phyloP scores from a whole-genome alignment of 2,113 vertebrate genomes.

The Thomomys bottae region DNA sequence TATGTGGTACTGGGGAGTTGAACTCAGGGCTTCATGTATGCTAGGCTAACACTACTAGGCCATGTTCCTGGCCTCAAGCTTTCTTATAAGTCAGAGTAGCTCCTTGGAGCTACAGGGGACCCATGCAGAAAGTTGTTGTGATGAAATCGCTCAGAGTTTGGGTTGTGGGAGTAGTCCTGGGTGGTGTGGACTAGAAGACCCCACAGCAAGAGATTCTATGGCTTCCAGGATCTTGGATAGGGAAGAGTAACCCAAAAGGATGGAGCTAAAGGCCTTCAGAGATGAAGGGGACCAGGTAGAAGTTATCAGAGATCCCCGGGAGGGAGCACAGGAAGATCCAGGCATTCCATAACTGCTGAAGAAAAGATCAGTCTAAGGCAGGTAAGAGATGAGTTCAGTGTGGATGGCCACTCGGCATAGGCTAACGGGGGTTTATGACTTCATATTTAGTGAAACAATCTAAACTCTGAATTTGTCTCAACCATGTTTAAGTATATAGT shows the following conservation, averaged over 20 bases:
- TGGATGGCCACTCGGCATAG: background rate
- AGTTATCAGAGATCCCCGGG: conserved; percentile 28
- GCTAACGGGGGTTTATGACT: background rate
- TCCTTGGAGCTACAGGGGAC: conserved; percentile 57
- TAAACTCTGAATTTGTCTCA: too few relatives aligned
- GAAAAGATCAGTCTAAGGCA: conserved; percentile 63
- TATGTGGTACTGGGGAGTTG: too few relatives aligned
- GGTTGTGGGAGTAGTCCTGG: conserved; percentile 31
- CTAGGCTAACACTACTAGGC: too few relatives aligned
- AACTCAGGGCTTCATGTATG: too few relatives aligned
- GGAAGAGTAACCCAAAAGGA: conserved; percentile 55
- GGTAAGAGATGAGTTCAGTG: conserved; percentile 78
- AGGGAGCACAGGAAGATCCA: conserved; percentile 57
- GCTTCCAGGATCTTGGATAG: conserved; percentile 55
- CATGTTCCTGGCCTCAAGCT: background rate
- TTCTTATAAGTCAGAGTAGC: conserved; percentile 46
- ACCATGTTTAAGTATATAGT: too few relatives aligned
- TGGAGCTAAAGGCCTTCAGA: conserved; percentile 56
- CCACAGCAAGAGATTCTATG: conserved; percentile 34
- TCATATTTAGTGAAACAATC: too few relatives aligned
- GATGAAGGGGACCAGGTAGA: conserved; percentile 50
- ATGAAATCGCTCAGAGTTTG: conserved; percentile 54
- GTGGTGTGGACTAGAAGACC: conserved; percentile 52
- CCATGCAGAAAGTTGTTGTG: conserved; percentile 18
- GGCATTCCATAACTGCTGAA: conserved; percentile 27